Conservation (phyloP, 2,113 vertebrate species). For the Empidonax alnorum region DNA sequence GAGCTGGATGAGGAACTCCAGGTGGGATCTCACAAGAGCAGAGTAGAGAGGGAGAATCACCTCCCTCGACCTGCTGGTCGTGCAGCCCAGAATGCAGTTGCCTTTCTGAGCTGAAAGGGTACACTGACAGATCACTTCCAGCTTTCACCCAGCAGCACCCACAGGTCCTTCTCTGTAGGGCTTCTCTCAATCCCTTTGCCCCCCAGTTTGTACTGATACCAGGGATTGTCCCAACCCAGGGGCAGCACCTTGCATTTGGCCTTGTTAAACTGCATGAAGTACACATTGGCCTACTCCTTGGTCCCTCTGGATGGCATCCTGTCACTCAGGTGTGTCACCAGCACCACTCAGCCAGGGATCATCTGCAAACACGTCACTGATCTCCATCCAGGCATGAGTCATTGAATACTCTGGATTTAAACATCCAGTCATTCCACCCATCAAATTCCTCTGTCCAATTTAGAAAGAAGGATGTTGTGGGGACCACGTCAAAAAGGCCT, state of each 20-base stretch:
- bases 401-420: not conserved
- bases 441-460: not conserved
- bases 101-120: not conserved
- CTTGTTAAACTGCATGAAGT: not conserved
- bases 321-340: not conserved
- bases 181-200: not conserved
- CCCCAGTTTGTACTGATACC: rapidly evolving
- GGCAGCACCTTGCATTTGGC: not conserved
- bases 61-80: not conserved
- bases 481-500: not conserved
- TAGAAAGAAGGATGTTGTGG: not conserved
- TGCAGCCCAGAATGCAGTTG: not conserved
- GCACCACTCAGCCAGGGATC: not conserved
- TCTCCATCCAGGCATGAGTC: not conserved
- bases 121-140: not conserved
- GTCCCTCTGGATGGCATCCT: not conserved
- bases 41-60: not conserved
- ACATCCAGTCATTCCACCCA: not conserved
- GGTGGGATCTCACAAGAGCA: not conserved
- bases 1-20: not conserved
- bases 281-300: not conserved
- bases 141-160: not conserved
- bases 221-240: rapidly evolving
- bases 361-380: not conserved
- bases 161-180: not conserved